Evolutionary conservation across 1,140 invertebrate species (phyloP).

Genomic region (Centruroides sculpturatus): DNA sequence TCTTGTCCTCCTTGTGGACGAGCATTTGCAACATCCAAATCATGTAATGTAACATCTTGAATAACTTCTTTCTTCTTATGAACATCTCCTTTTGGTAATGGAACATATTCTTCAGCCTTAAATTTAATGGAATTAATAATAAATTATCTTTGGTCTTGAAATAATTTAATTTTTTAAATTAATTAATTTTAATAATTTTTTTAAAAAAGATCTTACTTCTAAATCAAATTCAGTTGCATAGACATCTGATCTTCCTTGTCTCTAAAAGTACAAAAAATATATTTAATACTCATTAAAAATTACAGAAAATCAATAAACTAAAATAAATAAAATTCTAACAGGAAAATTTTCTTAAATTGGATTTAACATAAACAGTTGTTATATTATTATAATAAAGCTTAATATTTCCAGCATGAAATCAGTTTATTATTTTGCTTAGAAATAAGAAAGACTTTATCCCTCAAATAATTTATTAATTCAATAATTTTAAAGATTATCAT

Average conservation of each 20-base stretch:
- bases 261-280: slow-evolving; percentile 32
- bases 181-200: neutral
- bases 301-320: no score
- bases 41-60: slow-evolving; percentile 96
- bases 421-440: no score
- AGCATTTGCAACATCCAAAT: slow-evolving; percentile 95
- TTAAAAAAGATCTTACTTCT: slow-evolving; percentile 40
- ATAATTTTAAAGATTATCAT: no score
- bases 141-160: neutral
- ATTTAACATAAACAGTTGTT: no score
- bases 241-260: slow-evolving; percentile 92
- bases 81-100: slow-evolving; percentile 97
- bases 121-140: neutral
- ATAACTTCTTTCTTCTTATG: slow-evolving; percentile 99
- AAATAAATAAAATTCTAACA: no score
- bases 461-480: no score
- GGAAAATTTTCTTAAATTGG: no score
- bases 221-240: slow-evolving; percentile 99
- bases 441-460: no score
- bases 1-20: slow-evolving; percentile 95
- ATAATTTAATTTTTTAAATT: neutral
- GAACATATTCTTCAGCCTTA: slow-evolving; percentile 95
- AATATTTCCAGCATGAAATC: no score
- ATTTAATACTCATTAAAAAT: neutral
- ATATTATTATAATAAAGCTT: no score